These are phyloP conservation scores for Chymomyza costata DNA, from an alignment of 1,140 invertebrate species.

Conservation along the genomic window DNA sequence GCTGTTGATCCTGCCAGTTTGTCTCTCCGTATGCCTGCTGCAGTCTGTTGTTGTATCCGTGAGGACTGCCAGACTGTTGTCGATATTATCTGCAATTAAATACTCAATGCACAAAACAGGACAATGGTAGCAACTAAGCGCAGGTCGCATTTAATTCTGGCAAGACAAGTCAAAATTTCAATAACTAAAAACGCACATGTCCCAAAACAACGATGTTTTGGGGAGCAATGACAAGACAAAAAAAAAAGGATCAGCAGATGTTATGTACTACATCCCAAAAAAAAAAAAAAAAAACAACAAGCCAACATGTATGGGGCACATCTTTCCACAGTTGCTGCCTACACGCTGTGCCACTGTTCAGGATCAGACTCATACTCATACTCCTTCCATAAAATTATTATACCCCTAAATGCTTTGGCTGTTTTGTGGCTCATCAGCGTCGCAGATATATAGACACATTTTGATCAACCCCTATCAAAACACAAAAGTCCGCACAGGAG, in stretches of 20 bases:
- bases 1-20: constrained; percentile 43
- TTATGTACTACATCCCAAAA: constrained; percentile 18
- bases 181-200: constrained; percentile 73
- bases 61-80: too few relatives aligned
- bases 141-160: constrained; percentile 1
- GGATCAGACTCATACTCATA: constrained; percentile 42
- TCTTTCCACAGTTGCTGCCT: constrained; percentile 34
- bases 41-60: constrained; percentile 26
- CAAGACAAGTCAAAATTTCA: constrained; percentile 72
- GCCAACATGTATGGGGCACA: constrained; percentile 64
- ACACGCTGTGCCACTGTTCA: constrained; percentile 24
- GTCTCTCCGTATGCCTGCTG: constrained; percentile 38
- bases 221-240: constrained; percentile 16
- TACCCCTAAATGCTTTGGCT: constrained; percentile 65
- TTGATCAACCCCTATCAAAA: too few relatives aligned
- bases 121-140: constrained; percentile 6
- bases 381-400: constrained; percentile 58
- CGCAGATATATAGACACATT: too few relatives aligned
- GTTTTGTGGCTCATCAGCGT: constrained; percentile 68
- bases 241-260: constrained; percentile 41
- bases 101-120: constrained; percentile 62
- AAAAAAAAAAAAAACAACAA: constrained; percentile 48
- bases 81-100: constrained; percentile 73
- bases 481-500: too few relatives aligned
- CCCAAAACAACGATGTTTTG: constrained; percentile 12